Base-by-base conservation (phyloP, 2,797 vertebrate genomes). In the Myoxocephalus aenaeus region DNA sequence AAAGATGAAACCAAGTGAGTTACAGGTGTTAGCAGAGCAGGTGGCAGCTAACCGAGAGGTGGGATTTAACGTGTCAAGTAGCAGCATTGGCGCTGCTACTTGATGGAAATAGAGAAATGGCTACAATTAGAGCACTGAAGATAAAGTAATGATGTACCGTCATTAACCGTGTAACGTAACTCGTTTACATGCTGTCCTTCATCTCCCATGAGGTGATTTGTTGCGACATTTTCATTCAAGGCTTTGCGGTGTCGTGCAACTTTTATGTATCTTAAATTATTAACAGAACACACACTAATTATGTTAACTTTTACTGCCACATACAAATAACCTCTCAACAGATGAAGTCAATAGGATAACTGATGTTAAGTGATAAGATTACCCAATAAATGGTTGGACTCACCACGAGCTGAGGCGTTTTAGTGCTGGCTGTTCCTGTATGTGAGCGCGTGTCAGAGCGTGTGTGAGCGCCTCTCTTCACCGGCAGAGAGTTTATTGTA, bases 341-440 rank as follows among this genome's bases (percentile, higher is more conserved):
- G 36, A 32, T 32, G 12, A 18, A 57, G 10, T 42, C 0, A 32
- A 1, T 3, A 32, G 7, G 0, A 22, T 25, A 3, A 3, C 12
- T 63, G 14, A 18, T 29, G 40, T 10, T 51, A 18, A 29, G 11
- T 22, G 7, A 46, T n/a, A 17, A 17, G 1, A 22, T 17, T 34
- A 57, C 14, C 38, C 3, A 4, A 13, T 44, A 57, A 70, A 17
- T 50, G 25, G 0, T 0, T 1, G 8, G 50, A 46, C 59, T 78
- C 46, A 84, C 81, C 56, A 2, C 1, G 4, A 14, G 32, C n/a
- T 46, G 69, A 57, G 17, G 5, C 22, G 81, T 10, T 34, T 32
- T 61, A 17, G 10, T 53, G 58, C 1, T 25, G 22, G 11, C 2
- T 36, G 3, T 53, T 14, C 1, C 10, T 34, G 5, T 8, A 1